Base-by-base conservation (phyloP, 2,797 vertebrate species). In the Pempheris klunzingeri region DNA sequence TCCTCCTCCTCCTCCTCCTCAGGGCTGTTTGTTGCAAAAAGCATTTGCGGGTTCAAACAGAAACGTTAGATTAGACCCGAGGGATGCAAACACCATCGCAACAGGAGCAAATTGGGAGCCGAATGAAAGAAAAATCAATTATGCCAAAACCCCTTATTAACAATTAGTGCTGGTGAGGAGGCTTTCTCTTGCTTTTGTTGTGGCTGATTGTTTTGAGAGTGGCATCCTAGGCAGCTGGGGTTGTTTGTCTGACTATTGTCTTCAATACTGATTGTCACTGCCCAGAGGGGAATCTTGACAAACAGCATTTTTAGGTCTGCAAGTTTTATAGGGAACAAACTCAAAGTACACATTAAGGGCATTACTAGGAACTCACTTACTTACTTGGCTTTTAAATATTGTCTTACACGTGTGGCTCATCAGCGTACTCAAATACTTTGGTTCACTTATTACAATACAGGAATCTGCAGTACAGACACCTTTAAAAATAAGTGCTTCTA, bases 71-170 rank as follows among this genome's bases (percentile, higher is more conserved):
- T 92, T 85, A 90, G 78, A 82, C 90, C 92, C 74, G 2, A 70
- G 78, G 87, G 93, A 91, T 81, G 81, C 73, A 72, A 79, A 85
- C 64, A 44, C 72, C 82, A 79, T 82, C 79, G 74, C 89, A 78
- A 77, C 83, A 74, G 81, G 73, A 84, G 81, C 80, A 88, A 92
- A 92, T 85, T 87, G 88, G 83, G 85, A 90, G 66, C 78, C 54
- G 84, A 91, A 89, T 88, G 88, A 89, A 90, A 84, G 90, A 68
- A 82, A 91, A 92, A 92, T 92, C 84, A 92, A 94, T 93, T 91
- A 91, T 85, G 74, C 81, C 79, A 77, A 90, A 92, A 73, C 82
- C 85, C 79, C 80, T 92, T 87, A 92, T 93, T 90, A 93, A 90
- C 86, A 88, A 90, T 92, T 89, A 92, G 84, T 32, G 70, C 71